These are phyloP conservation scores for Ooceraea biroi DNA, from an alignment of 1,140 invertebrate species.

Conservation along the genomic window DNA sequence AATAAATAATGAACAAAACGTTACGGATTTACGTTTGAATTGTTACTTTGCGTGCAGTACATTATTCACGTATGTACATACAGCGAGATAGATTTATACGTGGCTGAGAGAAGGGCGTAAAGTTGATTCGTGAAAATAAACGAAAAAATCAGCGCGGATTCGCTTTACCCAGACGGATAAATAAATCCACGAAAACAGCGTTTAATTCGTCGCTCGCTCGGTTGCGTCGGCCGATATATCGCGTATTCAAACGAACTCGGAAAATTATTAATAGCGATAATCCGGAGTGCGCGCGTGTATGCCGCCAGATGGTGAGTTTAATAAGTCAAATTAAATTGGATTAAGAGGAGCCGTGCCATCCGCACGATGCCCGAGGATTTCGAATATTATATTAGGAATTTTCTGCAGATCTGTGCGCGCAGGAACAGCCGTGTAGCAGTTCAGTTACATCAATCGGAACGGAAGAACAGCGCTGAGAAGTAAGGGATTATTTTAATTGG, in stretches of 20 bases:
- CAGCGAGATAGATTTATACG: not conserved
- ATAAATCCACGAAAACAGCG: constrained; percentile 32
- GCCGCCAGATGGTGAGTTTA: constrained; percentile 77
- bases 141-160: constrained; percentile 7
- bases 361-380: constrained; percentile 67
- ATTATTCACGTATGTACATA: too few relatives aligned
- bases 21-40: too few relatives aligned
- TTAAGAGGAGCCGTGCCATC: constrained; percentile 66
- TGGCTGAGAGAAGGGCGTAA: not conserved
- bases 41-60: too few relatives aligned
- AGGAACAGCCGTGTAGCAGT: constrained; percentile 56
- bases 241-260: constrained; percentile 59
- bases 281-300: constrained; percentile 55
- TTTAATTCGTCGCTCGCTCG: constrained; percentile 31
- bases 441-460: constrained; percentile 43
- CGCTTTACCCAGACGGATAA: not conserved
- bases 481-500: not conserved
- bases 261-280: constrained; percentile 74
- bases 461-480: not conserved
- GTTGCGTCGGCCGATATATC: constrained; percentile 14
- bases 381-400: constrained; percentile 73
- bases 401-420: constrained; percentile 53
- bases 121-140: constrained; percentile 1
- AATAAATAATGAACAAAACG: too few relatives aligned
- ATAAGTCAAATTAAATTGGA: constrained; percentile 80